phyloP scores from a whole-genome alignment of 2,113 vertebrate species.

The Oncorhynchus tshawytscha region DNA sequence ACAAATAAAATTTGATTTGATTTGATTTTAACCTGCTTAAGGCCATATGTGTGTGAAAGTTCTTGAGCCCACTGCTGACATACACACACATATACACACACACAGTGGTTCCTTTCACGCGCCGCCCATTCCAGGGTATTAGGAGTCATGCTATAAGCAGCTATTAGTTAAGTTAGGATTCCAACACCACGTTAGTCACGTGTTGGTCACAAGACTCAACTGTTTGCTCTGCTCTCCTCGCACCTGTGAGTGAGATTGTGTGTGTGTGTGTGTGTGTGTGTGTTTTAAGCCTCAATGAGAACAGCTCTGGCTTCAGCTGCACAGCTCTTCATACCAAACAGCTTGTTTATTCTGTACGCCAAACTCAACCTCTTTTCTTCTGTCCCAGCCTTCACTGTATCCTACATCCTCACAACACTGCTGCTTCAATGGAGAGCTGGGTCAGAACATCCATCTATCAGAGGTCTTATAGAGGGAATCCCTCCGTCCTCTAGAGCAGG shows the following conservation, averaged over 20 bases:
- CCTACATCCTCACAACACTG: too few relatives aligned
- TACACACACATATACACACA: constrained; percentile 42
- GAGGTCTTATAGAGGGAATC: too few relatives aligned
- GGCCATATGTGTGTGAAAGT: constrained; percentile 23
- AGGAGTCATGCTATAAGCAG: constrained; percentile 60
- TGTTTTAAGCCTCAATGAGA: constrained; percentile 50
- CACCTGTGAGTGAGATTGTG: constrained; percentile 34
- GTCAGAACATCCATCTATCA: too few relatives aligned
- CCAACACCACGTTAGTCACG: constrained; percentile 60
- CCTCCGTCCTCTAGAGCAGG: too few relatives aligned
- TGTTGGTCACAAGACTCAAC: constrained; percentile 30
- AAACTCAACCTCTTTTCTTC: too few relatives aligned
- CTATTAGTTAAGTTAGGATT: constrained; percentile 64
- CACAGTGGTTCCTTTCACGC: constrained; percentile 73
- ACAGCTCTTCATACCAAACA: too few relatives aligned
- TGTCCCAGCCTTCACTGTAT: too few relatives aligned
- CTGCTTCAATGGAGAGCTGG: too few relatives aligned
- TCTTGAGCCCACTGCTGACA: too few relatives aligned
- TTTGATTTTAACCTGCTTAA: constrained; percentile 37
- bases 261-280: too few relatives aligned
- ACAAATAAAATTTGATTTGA: too few relatives aligned
- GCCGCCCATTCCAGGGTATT: constrained; percentile 61
- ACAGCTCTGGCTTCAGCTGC: constrained; percentile 9
- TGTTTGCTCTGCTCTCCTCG: constrained; percentile 46
- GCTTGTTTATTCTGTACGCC: too few relatives aligned